Evolutionary conservation across 2,797 vertebrate species (phyloP), one percentile per base, ranked within the genome.

Genomic region (Oreochromis mossambicus): DNA sequence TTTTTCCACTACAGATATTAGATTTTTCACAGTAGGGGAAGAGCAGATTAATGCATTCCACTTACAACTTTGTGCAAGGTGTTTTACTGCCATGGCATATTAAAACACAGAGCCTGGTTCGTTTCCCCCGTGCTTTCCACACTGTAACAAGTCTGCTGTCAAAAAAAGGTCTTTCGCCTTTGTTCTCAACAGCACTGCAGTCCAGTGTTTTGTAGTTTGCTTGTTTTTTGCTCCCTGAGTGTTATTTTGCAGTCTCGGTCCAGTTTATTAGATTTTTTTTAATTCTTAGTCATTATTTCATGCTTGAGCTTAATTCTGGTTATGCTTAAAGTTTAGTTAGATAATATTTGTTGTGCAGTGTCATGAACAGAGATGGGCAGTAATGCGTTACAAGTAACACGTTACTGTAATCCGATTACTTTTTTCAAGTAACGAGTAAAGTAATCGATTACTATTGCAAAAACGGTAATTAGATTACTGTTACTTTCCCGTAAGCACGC

Each of bases 121-220:
- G 7, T 46, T 29, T 7, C 11, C 4, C 26, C 21, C 0, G 15
- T 3, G 41, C 10, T 50, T 75, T 48, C 43, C 26, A 75, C 7
- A 50, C 2, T 11, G 14, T 2, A 75, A 75, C 68, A 75, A 50
- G 43, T 32, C 24, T 19, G 26, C 68, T 75, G 26, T 48, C 15
- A 75, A 46, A 43, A 13, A 8, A 36, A 75, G 43, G 24, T 48
- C 15, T 32, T 29, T 73, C 0, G 15, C 10, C 68, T 73, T 73
- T 73, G 41, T 73, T 41, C 41, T 48, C 15, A 48, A 48, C 68
- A 48, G 38, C 21, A 73, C 68, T 73, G 6, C 38, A 19, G 26
- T 19, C 24, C 24, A 29, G 41, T 26, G 24, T 48, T 73, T 17
- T 48, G 41, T 48, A 48, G 8, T 63, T 63, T 63, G 32, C 36